Evolutionary conservation across 2,888 invertebrate species (phyloP).

Genomic region (Tetheella fluctuosa): DNA sequence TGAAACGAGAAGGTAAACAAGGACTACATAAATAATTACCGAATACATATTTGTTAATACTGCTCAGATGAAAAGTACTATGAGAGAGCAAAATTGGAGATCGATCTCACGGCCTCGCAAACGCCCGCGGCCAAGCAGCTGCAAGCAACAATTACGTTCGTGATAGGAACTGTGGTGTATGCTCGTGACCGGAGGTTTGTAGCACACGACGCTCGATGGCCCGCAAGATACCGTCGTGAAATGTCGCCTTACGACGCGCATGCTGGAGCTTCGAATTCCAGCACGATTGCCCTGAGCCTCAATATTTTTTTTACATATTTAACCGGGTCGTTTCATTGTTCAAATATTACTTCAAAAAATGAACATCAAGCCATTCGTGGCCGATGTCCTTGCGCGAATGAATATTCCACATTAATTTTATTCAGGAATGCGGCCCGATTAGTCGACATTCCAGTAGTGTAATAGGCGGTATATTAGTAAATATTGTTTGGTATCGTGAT

Average conservation of each 20-base stretch:
- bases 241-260: slow-evolving; percentile 79
- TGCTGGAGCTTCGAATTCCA: slow-evolving; percentile 62
- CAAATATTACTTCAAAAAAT: slow-evolving; percentile 26
- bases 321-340: slow-evolving; percentile 20
- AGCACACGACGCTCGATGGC: slow-evolving; percentile 70
- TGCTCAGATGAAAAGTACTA: slow-evolving; percentile 15
- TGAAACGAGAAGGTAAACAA: slow-evolving; percentile 64
- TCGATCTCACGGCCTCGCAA: slow-evolving; percentile 68
- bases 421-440: slow-evolving; percentile 77
- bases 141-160: slow-evolving; percentile 76
- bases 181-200: slow-evolving; percentile 78
- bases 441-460: slow-evolving; percentile 70
- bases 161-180: slow-evolving; percentile 70
- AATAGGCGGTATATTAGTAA: slow-evolving; percentile 75
- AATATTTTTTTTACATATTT: slow-evolving; percentile 40
- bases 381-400: slow-evolving; percentile 69
- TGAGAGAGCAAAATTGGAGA: slow-evolving; percentile 44
- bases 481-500: slow-evolving; percentile 61
- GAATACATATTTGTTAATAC: not conserved
- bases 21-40: slow-evolving; percentile 19
- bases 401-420: slow-evolving; percentile 64
- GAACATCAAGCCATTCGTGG: slow-evolving; percentile 41
- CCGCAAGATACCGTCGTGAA: slow-evolving; percentile 77
- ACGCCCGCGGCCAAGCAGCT: slow-evolving; percentile 66
- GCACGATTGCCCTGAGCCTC: slow-evolving; percentile 64